Evolutionary conservation across 92 coral and sea anemone species (phyloP).

Genomic region (Metridium senile): DNA sequence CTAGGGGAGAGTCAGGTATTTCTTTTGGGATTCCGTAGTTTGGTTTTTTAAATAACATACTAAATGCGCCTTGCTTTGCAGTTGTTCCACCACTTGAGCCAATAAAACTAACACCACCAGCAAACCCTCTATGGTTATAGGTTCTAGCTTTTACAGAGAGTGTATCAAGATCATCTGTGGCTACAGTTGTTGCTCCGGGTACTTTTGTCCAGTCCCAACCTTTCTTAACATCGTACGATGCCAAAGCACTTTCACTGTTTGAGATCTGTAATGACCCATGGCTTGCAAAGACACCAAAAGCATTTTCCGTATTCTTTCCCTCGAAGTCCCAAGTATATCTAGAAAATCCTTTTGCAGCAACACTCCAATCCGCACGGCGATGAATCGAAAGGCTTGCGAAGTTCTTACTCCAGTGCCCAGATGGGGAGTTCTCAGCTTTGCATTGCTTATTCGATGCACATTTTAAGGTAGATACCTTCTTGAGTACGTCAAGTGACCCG

Average conservation of each 20-base stretch:
- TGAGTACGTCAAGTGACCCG: slow-evolving; percentile 38
- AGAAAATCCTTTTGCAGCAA: slow-evolving; percentile 59
- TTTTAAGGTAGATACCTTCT: slow-evolving; percentile 4
- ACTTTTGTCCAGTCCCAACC: slow-evolving; percentile 71
- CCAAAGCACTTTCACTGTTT: slow-evolving; percentile 51
- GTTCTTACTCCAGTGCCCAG: slow-evolving; percentile 64
- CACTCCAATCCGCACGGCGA: slow-evolving; percentile 59
- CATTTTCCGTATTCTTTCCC: slow-evolving; percentile 24
- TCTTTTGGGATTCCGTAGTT: slow-evolving; percentile 10
- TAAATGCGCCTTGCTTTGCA: slow-evolving; percentile 60
- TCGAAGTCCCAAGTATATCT: slow-evolving; percentile 59
- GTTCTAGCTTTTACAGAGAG: slow-evolving; percentile 24
- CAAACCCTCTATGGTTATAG: slow-evolving; percentile 45
- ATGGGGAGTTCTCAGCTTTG: slow-evolving; percentile 39
- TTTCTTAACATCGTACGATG: slow-evolving; percentile 29
- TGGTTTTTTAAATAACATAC: slow-evolving; percentile 67
- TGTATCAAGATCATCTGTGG: neutral
- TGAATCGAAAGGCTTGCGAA: slow-evolving; percentile 50
- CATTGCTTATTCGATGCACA: neutral
- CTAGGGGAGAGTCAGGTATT: neutral
- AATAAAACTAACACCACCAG: slow-evolving; percentile 58
- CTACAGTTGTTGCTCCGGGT: slow-evolving; percentile 57
- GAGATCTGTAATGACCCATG: slow-evolving; percentile 65
- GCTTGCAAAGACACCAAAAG: slow-evolving; percentile 53
- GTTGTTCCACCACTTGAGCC: slow-evolving; percentile 26